A percentile compares a stretch with the other conserved stretches of the same genome.
Evolutionary conservation across 2,797 vertebrate species (phyloP).

Genomic region (Hippopotamyrus pictus): DNA sequence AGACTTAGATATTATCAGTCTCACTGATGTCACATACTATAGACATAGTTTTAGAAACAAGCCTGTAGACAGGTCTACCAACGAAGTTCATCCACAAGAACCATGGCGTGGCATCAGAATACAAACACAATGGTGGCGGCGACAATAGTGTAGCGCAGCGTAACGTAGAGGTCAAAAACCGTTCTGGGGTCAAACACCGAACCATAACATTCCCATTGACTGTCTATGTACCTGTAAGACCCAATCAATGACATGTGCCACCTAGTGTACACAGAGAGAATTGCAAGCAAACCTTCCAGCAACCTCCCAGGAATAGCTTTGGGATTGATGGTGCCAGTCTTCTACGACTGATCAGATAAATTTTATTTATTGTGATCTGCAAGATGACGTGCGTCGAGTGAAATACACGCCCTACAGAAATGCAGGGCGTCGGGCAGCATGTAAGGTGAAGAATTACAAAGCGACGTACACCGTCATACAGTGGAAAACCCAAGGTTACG

Average conservation of each 20-base stretch:
- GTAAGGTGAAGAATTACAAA: neutral
- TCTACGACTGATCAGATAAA: neutral
- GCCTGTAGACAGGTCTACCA: neutral
- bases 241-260: neutral
- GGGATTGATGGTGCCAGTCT: neutral
- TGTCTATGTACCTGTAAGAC: neutral
- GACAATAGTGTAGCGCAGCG: neutral
- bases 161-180: neutral
- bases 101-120: neutral
- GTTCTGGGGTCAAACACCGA: neutral
- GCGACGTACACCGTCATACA: conserved; percentile 1
- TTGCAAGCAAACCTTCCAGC: neutral
- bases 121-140: neutral
- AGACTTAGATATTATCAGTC: neutral
- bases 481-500: conserved; percentile 58
- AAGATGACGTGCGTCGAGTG: neutral
- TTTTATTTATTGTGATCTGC: neutral
- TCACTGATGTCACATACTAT: neutral
- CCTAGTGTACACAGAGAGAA: neutral
- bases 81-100: neutral
- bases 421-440: neutral
- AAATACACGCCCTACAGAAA: neutral
- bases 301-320: neutral
- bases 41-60: neutral
- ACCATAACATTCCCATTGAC: neutral